Evolutionary conservation across 1,140 invertebrate genomes (phyloP).

Genomic region (Sycophila sp.): DNA sequence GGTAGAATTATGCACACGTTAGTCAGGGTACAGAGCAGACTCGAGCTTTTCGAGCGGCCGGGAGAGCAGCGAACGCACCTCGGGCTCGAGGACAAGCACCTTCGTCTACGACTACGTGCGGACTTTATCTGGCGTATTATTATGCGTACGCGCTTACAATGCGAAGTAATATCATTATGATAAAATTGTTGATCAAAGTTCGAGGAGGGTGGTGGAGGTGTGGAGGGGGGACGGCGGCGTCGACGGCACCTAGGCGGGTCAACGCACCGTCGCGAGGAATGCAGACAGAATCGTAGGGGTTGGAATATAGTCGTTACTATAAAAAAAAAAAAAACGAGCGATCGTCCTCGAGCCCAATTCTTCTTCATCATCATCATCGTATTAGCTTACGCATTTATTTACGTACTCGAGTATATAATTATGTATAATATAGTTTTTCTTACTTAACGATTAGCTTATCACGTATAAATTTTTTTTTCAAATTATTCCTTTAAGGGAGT

Average conservation of each 20-base stretch:
- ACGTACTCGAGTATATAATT: constrained; percentile 36
- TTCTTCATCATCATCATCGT: constrained; percentile 44
- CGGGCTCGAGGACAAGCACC: constrained; percentile 66
- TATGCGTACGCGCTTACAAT: too few relatives aligned
- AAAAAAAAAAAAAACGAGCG: constrained; percentile 35
- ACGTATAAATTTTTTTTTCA: constrained; percentile 11
- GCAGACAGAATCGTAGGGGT: too few relatives aligned
- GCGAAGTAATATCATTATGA: neutral
- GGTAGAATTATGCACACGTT: constrained; percentile 45
- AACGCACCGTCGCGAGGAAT: neutral
- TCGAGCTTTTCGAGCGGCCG: constrained; percentile 60
- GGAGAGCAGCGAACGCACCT: constrained; percentile 60
- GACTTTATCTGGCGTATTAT: too few relatives aligned
- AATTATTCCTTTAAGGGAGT: constrained; percentile 35
- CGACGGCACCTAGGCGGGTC: neutral
- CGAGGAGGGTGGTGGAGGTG: neutral
- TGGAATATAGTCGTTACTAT: neutral
- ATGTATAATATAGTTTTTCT: constrained; percentile 23
- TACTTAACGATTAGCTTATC: constrained; percentile 29
- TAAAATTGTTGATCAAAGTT: neutral
- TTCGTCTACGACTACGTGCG: constrained; percentile 45
- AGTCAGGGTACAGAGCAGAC: constrained; percentile 64
- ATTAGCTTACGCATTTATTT: constrained; percentile 33
- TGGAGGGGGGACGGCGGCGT: neutral
- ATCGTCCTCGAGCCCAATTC: constrained; percentile 67